Conservation (phyloP, 2,888 invertebrate species). For the Acleris cristana region DNA sequence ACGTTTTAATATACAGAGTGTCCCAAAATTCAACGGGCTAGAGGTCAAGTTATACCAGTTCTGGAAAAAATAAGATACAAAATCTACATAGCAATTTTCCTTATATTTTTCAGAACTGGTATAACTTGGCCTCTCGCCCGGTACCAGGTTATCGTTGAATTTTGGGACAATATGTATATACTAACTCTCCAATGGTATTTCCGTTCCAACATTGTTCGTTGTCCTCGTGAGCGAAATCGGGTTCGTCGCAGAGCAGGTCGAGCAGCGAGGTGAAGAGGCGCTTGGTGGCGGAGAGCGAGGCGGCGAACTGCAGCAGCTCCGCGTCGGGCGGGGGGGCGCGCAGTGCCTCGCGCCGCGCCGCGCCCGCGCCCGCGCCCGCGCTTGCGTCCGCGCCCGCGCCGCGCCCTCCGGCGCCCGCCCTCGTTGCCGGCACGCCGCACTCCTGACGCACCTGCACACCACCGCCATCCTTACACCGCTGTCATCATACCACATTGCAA, state of each 20-base stretch:
- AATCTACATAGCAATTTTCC: too few species aligned
- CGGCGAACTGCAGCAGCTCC: conserved; percentile 86
- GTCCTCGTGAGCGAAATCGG: conserved; percentile 86
- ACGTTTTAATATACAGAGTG: not conserved
- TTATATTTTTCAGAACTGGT: too few species aligned
- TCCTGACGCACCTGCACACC: conserved; percentile 68
- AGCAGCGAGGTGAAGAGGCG: conserved; percentile 93
- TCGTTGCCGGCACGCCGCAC: conserved; percentile 70
- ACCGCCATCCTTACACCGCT: too few species aligned
- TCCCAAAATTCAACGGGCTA: too few species aligned
- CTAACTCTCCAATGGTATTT: conserved; percentile 89
- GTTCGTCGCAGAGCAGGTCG: conserved; percentile 90
- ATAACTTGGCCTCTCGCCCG: too few species aligned
- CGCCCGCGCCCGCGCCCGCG: conserved; percentile 65
- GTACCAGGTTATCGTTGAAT: too few species aligned
- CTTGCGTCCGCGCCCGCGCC: conserved; percentile 80
- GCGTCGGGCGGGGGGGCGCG: conserved; percentile 86
- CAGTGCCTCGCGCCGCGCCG: conserved; percentile 66
- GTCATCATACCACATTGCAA: too few species aligned
- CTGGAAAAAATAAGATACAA: too few species aligned
- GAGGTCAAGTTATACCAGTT: too few species aligned
- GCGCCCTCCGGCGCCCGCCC: conserved; percentile 53
- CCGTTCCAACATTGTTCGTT: conserved; percentile 93
- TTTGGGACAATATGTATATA: conserved; percentile 55
- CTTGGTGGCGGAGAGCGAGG: conserved; percentile 87